Conservation (phyloP, 2,113 vertebrate species). For the Dinomys branickii region DNA sequence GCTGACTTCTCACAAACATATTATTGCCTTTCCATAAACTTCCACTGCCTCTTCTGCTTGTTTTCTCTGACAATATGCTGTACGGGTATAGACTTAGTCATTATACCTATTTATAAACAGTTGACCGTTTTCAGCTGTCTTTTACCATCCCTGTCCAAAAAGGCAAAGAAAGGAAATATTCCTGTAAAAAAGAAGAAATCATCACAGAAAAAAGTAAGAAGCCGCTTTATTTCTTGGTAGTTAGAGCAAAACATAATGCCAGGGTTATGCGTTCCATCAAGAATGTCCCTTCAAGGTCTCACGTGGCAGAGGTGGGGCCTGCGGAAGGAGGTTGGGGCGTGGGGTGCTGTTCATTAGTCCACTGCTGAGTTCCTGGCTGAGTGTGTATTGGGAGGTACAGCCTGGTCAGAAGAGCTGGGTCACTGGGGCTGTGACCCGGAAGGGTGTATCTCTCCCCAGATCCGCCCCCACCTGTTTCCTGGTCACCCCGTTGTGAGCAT, state of each 20-base stretch:
- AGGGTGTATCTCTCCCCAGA: not conserved
- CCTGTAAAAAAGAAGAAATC: not conserved
- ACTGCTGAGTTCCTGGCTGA: not conserved
- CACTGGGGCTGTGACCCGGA: not conserved
- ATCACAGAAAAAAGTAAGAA: constrained; percentile 4
- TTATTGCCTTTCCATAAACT: not conserved
- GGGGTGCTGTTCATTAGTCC: not conserved
- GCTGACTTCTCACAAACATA: not conserved
- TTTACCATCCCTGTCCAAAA: not conserved
- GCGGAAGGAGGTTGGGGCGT: not conserved
- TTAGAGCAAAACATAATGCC: not conserved
- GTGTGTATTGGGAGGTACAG: not conserved
- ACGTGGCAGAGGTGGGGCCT: not conserved
- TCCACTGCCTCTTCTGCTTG: not conserved
- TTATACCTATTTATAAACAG: not conserved
- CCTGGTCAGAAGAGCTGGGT: not conserved
- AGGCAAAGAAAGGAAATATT: not conserved
- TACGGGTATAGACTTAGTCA: not conserved
- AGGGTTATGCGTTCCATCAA: not conserved
- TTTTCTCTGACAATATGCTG: not conserved
- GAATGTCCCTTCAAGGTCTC: not conserved
- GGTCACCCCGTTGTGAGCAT: not conserved
- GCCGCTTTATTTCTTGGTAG: not conserved
- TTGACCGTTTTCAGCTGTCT: not conserved
- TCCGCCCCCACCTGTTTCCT: not conserved